phyloP scores from a whole-genome alignment of 2,888 invertebrate species.

The Acrobasis consociella region DNA sequence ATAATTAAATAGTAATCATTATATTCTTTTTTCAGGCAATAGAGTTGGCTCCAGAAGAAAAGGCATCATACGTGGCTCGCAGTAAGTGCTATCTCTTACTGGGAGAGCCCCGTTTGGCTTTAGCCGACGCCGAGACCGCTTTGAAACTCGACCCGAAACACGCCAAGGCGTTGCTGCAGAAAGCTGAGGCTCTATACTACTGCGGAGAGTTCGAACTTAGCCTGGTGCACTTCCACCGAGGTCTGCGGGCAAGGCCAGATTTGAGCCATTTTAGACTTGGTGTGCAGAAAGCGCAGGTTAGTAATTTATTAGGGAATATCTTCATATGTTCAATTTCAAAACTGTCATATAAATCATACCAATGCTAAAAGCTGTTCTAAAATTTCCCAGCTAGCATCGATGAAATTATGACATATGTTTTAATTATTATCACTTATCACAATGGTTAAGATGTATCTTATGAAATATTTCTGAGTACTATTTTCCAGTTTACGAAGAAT shows the following conservation, averaged over 20 bases:
- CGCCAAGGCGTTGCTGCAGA: slow-evolving; percentile 87
- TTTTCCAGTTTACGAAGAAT: too few species aligned
- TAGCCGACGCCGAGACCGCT: slow-evolving; percentile 93
- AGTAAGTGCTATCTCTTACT: slow-evolving; percentile 94
- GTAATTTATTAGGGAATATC: neutral
- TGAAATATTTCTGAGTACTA: too few species aligned
- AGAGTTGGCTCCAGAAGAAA: slow-evolving; percentile 92
- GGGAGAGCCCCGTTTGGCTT: slow-evolving; percentile 91
- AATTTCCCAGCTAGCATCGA: too few species aligned
- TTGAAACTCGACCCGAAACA: slow-evolving; percentile 88
- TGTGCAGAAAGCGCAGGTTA: slow-evolving; percentile 92
- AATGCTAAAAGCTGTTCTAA: too few species aligned
- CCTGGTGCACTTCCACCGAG: slow-evolving; percentile 95
- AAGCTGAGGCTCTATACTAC: slow-evolving; percentile 96
- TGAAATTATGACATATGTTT: too few species aligned
- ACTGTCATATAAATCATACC: too few species aligned
- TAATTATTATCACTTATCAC: too few species aligned
- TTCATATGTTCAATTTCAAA: too few species aligned
- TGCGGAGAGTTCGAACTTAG: slow-evolving; percentile 97
- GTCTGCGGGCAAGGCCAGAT: slow-evolving; percentile 92
- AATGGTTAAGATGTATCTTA: too few species aligned
- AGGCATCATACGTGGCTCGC: slow-evolving; percentile 92
- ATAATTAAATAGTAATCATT: too few species aligned
- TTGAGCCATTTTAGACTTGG: slow-evolving; percentile 89
- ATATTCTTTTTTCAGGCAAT: slow-evolving; percentile 86